A percentile compares a stretch with the other conserved stretches of the same genome.
Evolutionary conservation across 35 echinoderm and acorn worm genomes (phyloP).

Genomic region (Heliocidaris tuberculata): DNA sequence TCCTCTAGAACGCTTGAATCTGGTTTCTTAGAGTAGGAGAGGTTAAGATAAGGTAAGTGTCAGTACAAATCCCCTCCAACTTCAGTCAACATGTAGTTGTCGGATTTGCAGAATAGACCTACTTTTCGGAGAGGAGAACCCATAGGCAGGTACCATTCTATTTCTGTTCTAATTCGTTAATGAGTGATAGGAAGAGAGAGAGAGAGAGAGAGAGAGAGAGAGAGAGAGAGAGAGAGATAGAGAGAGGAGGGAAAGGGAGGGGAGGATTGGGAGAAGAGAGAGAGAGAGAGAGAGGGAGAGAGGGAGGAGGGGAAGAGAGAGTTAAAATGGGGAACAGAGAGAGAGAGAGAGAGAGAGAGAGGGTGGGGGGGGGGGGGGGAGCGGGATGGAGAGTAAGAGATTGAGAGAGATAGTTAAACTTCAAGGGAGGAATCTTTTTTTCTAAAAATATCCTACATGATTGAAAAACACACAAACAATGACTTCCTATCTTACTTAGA

Average conservation of each 20-base stretch:
- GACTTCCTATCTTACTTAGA: no score
- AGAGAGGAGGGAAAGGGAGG: no score
- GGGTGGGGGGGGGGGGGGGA: no score
- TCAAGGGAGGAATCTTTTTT: no score
- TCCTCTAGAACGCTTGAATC: background rate
- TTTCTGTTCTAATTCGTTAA: background rate
- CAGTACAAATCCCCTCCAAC: background rate
- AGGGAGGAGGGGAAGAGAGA: background rate
- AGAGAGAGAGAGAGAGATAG: background rate
- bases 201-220: background rate
- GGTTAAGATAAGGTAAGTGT: background rate
- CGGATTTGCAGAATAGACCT: slow-evolving; percentile 9
- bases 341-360: background rate
- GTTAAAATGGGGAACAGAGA: background rate
- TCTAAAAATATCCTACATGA: no score
- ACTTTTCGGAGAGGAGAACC: background rate
- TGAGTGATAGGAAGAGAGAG: background rate
- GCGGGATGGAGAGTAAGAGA: no score
- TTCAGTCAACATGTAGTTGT: slow-evolving; percentile 11
- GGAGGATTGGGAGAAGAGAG: no score
- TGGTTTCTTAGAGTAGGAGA: background rate
- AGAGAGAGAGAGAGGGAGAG: background rate
- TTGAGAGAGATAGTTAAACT: no score
- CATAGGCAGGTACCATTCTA: background rate
- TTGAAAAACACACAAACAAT: no score